Percentiles rank a stretch among this genome's conserved stretches.
Evolutionary conservation across 1,140 invertebrate genomes (phyloP).

Genomic region (Macrosteles quadrilineatus): DNA sequence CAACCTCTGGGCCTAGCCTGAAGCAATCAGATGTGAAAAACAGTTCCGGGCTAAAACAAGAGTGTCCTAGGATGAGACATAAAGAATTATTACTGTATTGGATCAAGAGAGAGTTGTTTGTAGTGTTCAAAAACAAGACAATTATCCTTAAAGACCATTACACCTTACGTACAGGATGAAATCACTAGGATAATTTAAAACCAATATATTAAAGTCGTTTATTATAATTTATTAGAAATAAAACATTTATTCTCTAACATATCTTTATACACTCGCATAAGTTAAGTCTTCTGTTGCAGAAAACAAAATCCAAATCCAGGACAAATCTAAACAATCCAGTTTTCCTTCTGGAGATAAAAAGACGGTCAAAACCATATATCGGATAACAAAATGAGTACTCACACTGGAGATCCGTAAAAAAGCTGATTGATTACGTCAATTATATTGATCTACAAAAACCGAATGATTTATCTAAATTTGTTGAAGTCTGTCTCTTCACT

Average conservation of each 20-base stretch:
- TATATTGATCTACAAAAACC: constrained; percentile 3
- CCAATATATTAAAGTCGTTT: not conserved
- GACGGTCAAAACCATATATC: not conserved
- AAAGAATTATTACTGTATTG: no score
- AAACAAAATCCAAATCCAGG: not conserved
- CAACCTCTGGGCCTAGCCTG: no score
- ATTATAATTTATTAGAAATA: constrained; percentile 25
- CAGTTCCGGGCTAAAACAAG: no score
- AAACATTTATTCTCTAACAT: constrained; percentile 17
- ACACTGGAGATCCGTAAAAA: not conserved
- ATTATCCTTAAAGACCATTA: no score
- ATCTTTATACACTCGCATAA: constrained; percentile 8
- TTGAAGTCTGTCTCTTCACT: constrained; percentile 23
- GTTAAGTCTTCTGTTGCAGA: not conserved
- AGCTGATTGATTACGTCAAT: constrained; percentile 3
- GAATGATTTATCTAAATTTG: constrained; percentile 23
- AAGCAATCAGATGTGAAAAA: no score
- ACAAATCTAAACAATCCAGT: constrained; percentile 9
- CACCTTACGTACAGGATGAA: no score
- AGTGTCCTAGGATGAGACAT: no score
- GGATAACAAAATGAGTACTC: not conserved
- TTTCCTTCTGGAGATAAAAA: not conserved
- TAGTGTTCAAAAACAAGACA: no score
- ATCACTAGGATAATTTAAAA: not conserved
- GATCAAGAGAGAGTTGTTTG: no score